Conservation (phyloP, 2,797 vertebrate species). For the Rhodeus uyekii region DNA sequence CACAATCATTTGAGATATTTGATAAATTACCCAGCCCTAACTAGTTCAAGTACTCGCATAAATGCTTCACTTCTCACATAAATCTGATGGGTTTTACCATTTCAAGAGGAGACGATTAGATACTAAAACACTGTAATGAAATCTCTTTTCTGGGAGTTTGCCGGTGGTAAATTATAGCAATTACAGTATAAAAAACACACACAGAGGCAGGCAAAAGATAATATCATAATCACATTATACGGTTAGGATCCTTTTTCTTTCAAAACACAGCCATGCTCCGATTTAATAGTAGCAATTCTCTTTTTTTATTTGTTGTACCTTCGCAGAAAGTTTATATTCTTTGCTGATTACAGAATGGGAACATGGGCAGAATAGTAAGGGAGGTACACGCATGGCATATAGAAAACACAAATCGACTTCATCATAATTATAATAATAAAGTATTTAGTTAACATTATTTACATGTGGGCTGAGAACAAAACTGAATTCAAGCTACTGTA, state of each 20-base stretch:
- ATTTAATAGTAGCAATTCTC: conserved; percentile 71
- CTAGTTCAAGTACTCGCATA: conserved; percentile 9
- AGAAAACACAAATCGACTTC: conserved; percentile 71
- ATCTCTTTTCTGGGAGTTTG: conserved; percentile 20
- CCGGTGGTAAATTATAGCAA: conserved; percentile 21
- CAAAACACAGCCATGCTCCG: conserved; percentile 40
- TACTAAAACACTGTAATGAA: background rate
- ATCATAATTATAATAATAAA: conserved; percentile 67
- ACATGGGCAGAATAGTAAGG: conserved; percentile 62
- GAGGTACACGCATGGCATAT: conserved; percentile 75
- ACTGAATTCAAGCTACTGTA: conserved; percentile 65
- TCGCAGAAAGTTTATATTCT: conserved; percentile 73
- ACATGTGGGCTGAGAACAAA: conserved; percentile 70
- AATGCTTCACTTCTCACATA: background rate
- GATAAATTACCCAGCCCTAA: background rate
- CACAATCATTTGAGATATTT: background rate
- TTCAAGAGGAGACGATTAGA: conserved; percentile 9
- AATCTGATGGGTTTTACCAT: background rate
- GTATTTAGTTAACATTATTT: conserved; percentile 69
- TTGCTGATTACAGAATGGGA: conserved; percentile 71
- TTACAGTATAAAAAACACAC: conserved; percentile 19
- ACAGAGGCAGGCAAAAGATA: conserved; percentile 16
- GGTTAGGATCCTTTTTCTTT: background rate
- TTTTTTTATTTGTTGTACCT: conserved; percentile 71
- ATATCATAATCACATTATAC: conserved; percentile 32